Evolutionary conservation across 1,140 invertebrate species (phyloP), one percentile per base, ranked within the genome.

Genomic region (Cydia amplana): DNA sequence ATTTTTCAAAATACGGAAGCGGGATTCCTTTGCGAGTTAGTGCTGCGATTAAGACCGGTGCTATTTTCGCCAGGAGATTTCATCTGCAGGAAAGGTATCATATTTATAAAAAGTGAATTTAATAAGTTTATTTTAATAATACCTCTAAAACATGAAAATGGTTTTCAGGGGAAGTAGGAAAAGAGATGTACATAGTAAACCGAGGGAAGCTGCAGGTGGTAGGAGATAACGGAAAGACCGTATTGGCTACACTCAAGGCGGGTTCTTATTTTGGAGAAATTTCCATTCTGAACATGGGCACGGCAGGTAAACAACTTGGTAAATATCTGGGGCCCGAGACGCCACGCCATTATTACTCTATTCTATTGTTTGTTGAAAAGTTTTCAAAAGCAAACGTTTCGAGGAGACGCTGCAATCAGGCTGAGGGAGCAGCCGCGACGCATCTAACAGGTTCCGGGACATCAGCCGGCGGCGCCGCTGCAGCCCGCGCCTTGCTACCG

Each of bases 181-280:
- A 99, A 94, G 98, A 99, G 93, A 99, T 99, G 98, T 99, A 99
- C 94, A 99, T 99, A 94, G 98, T 99, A 80, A 99, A 99, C 94
- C 94, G 98, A 81, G 98, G 99, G 77, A 95, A 97, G 81, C 95
- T 99, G 55, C 98, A 99, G 93, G 98, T 99, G 79, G 98, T 99
- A 43, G 97, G 97, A 18, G 98, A 99, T 94, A 98, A 99, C 93
- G 98, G 98, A 67, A 97, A 98, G 93, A 98, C 98, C 28, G 98
- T 99, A 60, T 94, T 99, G 87, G 98, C 98, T 79, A 99, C 98
- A 76, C 94, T 99, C 79, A 98, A 98, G 93, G 98, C 98, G 80
- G 98, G 98, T 91, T 99, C 98, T 91, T 99, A 99, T 95, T 99
- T 99, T 94, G 99, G 99, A 82, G 99, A 99, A 95, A 99, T 99